phyloP scores from a whole-genome alignment of 2,113 vertebrate species.

The Indri indri region DNA sequence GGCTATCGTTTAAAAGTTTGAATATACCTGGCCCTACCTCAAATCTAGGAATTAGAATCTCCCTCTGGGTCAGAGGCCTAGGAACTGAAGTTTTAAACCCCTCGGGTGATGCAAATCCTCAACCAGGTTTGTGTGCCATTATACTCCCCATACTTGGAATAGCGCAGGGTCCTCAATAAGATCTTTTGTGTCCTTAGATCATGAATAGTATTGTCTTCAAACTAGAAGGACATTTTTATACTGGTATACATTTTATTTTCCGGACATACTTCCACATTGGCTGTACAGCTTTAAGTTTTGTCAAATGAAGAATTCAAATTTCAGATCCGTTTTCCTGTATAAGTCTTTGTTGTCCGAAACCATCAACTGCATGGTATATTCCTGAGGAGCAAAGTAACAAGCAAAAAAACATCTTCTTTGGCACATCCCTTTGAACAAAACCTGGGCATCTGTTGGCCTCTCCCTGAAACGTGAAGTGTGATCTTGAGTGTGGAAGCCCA shows the following conservation, averaged over 20 bases:
- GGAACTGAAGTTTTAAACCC: neutral
- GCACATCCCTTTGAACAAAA: conserved; percentile 14
- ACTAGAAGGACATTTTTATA: neutral
- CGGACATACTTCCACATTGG: neutral
- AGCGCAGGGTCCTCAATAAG: neutral
- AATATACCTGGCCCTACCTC: neutral
- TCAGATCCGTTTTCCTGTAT: neutral
- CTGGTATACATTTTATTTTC: neutral
- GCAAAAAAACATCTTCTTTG: neutral
- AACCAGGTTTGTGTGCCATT: neutral
- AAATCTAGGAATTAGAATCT: neutral
- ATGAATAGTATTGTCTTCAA: neutral
- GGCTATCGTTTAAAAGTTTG: neutral
- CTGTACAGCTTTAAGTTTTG: neutral
- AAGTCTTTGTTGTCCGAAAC: neutral
- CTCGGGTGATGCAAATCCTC: neutral
- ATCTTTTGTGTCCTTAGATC: neutral
- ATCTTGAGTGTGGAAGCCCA: neutral
- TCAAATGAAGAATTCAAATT: neutral
- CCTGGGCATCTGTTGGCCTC: conserved; percentile 18
- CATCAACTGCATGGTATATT: neutral
- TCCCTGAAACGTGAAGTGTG: neutral
- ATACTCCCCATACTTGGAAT: neutral
- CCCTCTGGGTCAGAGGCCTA: neutral
- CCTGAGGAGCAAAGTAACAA: neutral